Base-by-base conservation (phyloP, 2,888 invertebrate genomes). In the Timema cristinae region DNA sequence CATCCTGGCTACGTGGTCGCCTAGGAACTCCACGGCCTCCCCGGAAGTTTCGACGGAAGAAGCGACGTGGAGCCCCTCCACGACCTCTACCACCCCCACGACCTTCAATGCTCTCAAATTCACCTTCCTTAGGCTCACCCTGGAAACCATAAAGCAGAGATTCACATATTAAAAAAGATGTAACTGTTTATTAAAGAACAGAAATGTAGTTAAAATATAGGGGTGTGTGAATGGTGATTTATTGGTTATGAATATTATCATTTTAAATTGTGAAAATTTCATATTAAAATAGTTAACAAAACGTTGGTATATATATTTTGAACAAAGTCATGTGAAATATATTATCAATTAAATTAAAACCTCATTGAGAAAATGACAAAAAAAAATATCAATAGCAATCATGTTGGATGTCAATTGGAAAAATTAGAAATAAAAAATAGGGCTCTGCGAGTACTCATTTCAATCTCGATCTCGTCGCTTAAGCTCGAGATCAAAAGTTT, bases 21-120 rank as follows among this genome's bases (percentile, higher is more conserved):
- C 85, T 78, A 50, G 79, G 81, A 73, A 82, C 82, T 70, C 84
- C 84, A 59, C 88, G 83, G 67, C 86, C 88, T 77, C 89, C 89
- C 76, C 90, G 89, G 86, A 88, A 90, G 81, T 91, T 91, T 77
- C 90, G 89, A 70, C 79, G 78, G 76, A 78, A 80, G 77, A 80
- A 81, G 70, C 81, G 79, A 54, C 81, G 79, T 90, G 90, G 89
- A 89, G 79, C 78, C 50, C 81, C 80, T 61, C 81, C 78, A 69
- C 80, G 79, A 63, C 80, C 78, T 68, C 80, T 77, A 69, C 80
- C 78, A 32, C 79, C 77, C 54, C 79, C 77, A 61, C 77, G 77
- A 32, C 77, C 77, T 48, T 77, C 78, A 15, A 77, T 79, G 51
- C 78, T 79, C 69, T 78, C 78, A 10, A 77, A 77, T 54, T 75